phyloP scores from a whole-genome alignment of 1,140 invertebrate species.

The Penaeus japonicus region DNA sequence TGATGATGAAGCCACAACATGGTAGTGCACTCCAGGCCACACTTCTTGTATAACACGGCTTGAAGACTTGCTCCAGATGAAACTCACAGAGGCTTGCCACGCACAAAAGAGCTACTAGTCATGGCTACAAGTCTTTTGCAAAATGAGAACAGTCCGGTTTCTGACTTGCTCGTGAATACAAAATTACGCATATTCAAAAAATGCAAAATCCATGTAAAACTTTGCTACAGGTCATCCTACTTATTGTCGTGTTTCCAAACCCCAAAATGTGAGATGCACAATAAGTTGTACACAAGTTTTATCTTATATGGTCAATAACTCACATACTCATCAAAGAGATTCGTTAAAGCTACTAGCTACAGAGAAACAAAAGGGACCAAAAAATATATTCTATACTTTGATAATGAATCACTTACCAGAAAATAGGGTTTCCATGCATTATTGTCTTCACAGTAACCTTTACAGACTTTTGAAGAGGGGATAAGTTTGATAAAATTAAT shows the following conservation, averaged over 20 bases:
- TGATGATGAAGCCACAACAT: constrained; percentile 21
- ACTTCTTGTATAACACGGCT: constrained; percentile 38
- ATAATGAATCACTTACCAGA: not conserved
- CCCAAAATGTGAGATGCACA: constrained; percentile 46
- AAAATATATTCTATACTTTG: constrained; percentile 32
- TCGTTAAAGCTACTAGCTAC: constrained; percentile 42
- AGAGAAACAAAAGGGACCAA: constrained; percentile 26
- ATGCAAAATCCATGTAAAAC: constrained; percentile 50
- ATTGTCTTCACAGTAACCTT: constrained; percentile 26
- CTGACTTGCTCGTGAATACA: constrained; percentile 44
- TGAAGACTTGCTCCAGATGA: constrained; percentile 43
- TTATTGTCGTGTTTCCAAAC: constrained; percentile 52
- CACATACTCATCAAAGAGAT: constrained; percentile 27
- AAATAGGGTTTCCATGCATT: constrained; percentile 39
- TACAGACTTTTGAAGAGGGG: constrained; percentile 6
- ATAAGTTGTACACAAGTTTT: constrained; percentile 29
- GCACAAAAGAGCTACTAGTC: constrained; percentile 41
- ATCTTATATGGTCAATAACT: constrained; percentile 40
- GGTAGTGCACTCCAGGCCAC: constrained; percentile 24
- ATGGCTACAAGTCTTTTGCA: constrained; percentile 41
- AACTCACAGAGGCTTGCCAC: constrained; percentile 41
- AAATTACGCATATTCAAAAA: constrained; percentile 52
- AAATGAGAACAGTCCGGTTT: constrained; percentile 44
- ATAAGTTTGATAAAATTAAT: not conserved
- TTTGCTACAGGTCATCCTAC: constrained; percentile 46